Evolutionary conservation across 2,113 vertebrate species (phyloP), one percentile per base, ranked within the genome.

Genomic region (Crotophaga sulcirostris): DNA sequence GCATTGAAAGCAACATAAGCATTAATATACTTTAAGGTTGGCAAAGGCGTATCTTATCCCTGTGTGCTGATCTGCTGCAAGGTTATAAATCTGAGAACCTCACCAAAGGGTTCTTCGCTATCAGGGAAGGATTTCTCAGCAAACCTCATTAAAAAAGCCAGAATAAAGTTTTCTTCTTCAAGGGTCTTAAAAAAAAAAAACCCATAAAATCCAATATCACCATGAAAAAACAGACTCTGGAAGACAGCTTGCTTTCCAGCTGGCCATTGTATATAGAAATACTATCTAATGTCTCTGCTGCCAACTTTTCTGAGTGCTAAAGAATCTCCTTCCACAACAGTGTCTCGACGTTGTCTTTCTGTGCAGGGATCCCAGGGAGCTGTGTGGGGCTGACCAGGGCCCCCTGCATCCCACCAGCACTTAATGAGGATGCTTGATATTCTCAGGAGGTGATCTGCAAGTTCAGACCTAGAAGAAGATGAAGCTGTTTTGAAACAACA

Each of bases 401-500:
- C 25, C 42, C 49, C 73, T 3, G 1, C 25, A 58, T 54, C 56
- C 52, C 11, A 2, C 38, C 6, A 13, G 33, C 28, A 19, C 56
- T 55, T 70, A 12, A 16, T 36, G 78, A 59, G 25, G 29, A 16
- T 66, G 62, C 33, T 88, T 58, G 51, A 47, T 63, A 72, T 72
- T 60, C 70, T 49, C 42, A 0, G 52, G 49, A 90, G 40, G 28
- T n/a, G 69, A 78, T 9, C 54, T 81, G 63, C 31, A 44, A 76
- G 83, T 75, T 73, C 84, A 92, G 72, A 16, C 47, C 62, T 60
- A 4, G 24, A 13, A 84, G 84, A 74, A 87, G 91, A 93, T 84
- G 60, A 76, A 90, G 59, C 6, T 88, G 64, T 90, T 95, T 88
- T 94, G 80, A 88, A 96, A 73, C 4, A 92, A 59, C 74, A 87